Conservation (phyloP, 2,888 invertebrate species). For the Zygogramma bicolorata region DNA sequence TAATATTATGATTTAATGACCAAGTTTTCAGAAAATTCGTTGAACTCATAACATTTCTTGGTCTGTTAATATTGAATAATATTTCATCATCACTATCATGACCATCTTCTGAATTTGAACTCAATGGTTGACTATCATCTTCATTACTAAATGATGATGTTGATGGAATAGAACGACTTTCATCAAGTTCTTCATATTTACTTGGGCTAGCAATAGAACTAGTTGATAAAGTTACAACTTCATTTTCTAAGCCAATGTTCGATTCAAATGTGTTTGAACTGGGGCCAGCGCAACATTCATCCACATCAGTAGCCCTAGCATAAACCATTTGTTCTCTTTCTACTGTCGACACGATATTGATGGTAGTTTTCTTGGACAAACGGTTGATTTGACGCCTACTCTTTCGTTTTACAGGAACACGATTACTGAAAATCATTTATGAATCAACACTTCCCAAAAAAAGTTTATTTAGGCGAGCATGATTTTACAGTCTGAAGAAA, state of each 20-base stretch:
- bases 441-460: background rate
- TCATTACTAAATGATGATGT: background rate
- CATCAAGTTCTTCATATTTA: background rate
- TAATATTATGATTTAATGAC: conserved; percentile 29
- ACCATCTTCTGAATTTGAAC: background rate
- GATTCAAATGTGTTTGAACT: conserved; percentile 2
- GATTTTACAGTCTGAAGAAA: background rate
- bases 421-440: background rate
- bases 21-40: conserved; percentile 23
- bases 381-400: conserved; percentile 6
- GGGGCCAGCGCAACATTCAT: background rate
- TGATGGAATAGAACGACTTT: background rate
- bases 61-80: background rate
- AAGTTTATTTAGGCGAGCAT: background rate
- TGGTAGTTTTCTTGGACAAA: conserved; percentile 1
- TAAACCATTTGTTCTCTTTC: conserved; percentile 3
- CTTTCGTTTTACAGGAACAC: background rate
- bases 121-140: background rate
- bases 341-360: conserved; percentile 1
- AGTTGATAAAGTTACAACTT: background rate
- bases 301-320: background rate
- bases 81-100: background rate
- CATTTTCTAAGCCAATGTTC: background rate
- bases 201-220: background rate
- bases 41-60: background rate